Base-by-base conservation (phyloP, 2,113 vertebrate species). In the Probosciger aterrimus region DNA sequence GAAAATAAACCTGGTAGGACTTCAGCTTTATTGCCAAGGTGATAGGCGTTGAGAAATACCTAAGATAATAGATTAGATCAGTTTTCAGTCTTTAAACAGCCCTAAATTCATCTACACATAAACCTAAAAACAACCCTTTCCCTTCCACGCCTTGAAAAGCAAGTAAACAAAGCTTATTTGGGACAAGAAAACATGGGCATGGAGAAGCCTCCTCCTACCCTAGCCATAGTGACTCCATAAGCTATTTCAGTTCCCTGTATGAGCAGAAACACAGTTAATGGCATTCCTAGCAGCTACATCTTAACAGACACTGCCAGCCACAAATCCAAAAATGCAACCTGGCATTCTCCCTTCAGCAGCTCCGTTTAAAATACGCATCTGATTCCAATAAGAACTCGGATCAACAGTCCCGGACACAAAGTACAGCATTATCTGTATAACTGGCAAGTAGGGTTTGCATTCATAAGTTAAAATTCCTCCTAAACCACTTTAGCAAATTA, bases 401-500 rank as follows among this genome's bases (percentile, higher is more conserved):
- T 69, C 65, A 68, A 73, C 60, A 95, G 88, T 30, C 73, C 85
- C 10, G n/a, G 55, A 88, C 92, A 88, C 7, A 10, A 68, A 97
- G 82, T 47, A 52, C 74, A 84, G 82, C 75, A 90, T 85, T 87
- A 85, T 69, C 84, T 73, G 53, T 57, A 39, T 49, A 53, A 69
- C 46, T 69, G 75, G 84, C 63, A 91, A 87, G 67, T 4, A 24
- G 49, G 4, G 8, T 82, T 43, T 65, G 47, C 53, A 88, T 90
- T 95, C 73, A 20, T 47, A 76, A 86, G 41, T 76, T 70, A 39
- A 83, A 92, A 94, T 76, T 94, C 91, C 83, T 84, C 15, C 52
- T 37, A 86, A 96, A 92, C 84, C 92, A 71, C 93, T 91, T 63
- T 7, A 82, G 46, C 52, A 53, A 93, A 78, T 75, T 11, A 79